phyloP scores from a whole-genome alignment of 2,888 invertebrate species.

The Eristalis pertinax region DNA sequence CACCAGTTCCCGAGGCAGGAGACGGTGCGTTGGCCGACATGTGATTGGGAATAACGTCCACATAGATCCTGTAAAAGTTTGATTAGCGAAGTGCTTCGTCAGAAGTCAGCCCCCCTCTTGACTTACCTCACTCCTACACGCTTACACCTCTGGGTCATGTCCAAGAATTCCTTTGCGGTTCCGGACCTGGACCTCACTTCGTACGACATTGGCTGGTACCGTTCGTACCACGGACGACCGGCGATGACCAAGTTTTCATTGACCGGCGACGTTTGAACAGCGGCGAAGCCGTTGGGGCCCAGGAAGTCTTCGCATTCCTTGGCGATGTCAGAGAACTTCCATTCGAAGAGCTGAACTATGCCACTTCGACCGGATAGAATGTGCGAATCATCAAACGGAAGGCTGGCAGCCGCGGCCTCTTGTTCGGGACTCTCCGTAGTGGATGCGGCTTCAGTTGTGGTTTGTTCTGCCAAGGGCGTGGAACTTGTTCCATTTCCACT shows the following conservation, averaged over 20 bases:
- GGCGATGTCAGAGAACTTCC: conserved; percentile 89
- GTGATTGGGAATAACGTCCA: conserved; percentile 89
- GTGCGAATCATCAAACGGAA: conserved; percentile 59
- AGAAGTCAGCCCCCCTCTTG: background rate
- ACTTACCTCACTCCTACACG: conserved; percentile 84
- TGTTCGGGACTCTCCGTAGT: conserved; percentile 22
- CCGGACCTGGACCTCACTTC: conserved; percentile 88
- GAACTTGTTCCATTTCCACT: no score
- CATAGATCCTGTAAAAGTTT: conserved; percentile 83
- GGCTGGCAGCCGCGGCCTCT: background rate
- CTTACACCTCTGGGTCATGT: conserved; percentile 90
- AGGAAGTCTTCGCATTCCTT: conserved; percentile 87
- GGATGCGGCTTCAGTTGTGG: background rate
- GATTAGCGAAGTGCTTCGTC: background rate
- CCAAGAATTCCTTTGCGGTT: conserved; percentile 85
- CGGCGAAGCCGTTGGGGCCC: conserved; percentile 86
- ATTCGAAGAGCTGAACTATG: conserved; percentile 87
- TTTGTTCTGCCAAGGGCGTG: no score
- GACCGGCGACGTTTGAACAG: conserved; percentile 78
- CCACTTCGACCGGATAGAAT: conserved; percentile 78
- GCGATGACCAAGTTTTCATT: conserved; percentile 43
- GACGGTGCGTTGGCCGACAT: conserved; percentile 82
- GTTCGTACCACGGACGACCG: conserved; percentile 90
- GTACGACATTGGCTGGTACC: conserved; percentile 92
- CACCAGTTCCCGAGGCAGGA: conserved; percentile 73